Evolutionary conservation across 2,797 vertebrate species (phyloP).

Genomic region (Falco columbarius): DNA sequence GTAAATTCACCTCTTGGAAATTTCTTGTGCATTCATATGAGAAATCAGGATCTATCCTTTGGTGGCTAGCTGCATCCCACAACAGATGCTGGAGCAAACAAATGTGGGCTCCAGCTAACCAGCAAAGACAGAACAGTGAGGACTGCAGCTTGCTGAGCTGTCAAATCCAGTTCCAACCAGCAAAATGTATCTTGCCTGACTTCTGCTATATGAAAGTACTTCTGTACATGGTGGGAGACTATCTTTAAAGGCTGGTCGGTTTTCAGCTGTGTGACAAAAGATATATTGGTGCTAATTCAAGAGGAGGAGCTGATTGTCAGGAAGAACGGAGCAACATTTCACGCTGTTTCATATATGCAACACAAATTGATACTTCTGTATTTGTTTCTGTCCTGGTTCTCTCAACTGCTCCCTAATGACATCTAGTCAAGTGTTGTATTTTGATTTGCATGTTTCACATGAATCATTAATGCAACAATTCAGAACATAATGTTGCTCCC

Average conservation of each 20-base stretch:
- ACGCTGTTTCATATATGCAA: not conserved
- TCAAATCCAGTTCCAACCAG: not conserved
- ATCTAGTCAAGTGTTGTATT: not conserved
- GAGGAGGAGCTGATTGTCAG: not conserved
- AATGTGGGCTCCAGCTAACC: not conserved
- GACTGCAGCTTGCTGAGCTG: not conserved
- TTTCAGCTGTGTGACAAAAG: not conserved
- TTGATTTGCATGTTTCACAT: slow-evolving; percentile 49
- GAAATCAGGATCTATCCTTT: not conserved
- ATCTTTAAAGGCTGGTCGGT: not conserved
- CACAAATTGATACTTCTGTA: not conserved
- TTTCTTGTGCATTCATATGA: not conserved
- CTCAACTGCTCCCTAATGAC: slow-evolving; percentile 20
- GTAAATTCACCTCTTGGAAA: not conserved
- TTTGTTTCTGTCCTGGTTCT: not conserved
- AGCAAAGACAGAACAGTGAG: not conserved
- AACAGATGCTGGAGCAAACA: not conserved
- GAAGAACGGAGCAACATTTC: not conserved
- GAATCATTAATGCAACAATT: slow-evolving; percentile 47
- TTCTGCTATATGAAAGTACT: not conserved
- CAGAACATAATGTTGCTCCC: not conserved
- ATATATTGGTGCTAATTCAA: not conserved
- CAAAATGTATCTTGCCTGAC: not conserved
- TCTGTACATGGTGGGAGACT: not conserved
- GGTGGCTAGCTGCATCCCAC: not conserved